These are phyloP conservation scores for Resseliella maxima DNA, from an alignment of 2,888 invertebrate genomes.

Conservation along the genomic window DNA sequence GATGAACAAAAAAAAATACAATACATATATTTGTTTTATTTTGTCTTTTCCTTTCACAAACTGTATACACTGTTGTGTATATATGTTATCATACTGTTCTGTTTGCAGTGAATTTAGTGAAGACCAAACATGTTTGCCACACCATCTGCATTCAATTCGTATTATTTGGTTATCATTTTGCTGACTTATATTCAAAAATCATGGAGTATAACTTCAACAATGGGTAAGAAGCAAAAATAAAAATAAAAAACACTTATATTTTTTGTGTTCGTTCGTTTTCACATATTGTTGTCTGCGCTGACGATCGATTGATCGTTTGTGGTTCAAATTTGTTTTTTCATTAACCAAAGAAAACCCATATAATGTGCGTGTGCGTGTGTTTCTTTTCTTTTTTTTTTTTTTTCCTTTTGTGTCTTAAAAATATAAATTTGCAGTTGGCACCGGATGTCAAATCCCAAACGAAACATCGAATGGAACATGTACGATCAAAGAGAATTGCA, in stretches of 20 bases:
- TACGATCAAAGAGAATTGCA: conserved; percentile 4
- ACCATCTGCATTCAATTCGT: background rate
- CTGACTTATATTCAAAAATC: background rate
- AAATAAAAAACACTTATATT: too few relatives aligned
- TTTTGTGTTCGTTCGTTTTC: too few relatives aligned
- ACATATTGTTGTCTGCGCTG: too few relatives aligned
- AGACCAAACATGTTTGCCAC: conserved; percentile 8
- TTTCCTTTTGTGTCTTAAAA: too few relatives aligned
- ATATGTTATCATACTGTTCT: background rate
- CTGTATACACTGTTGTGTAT: background rate
- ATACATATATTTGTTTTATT: background rate
- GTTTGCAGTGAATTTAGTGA: background rate
- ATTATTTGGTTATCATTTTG: background rate
- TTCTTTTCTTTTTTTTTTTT: too few relatives aligned
- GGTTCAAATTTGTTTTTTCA: too few relatives aligned
- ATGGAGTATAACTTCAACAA: background rate
- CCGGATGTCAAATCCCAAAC: background rate
- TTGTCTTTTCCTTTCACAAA: background rate
- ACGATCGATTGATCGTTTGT: too few relatives aligned
- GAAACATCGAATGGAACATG: background rate
- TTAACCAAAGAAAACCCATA: too few relatives aligned
- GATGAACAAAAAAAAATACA: background rate
- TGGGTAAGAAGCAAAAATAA: too few relatives aligned
- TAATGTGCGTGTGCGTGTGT: too few relatives aligned
- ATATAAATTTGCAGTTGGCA: background rate